Evolutionary conservation across 2,113 vertebrate species (phyloP), one percentile per base, ranked within the genome.

Genomic region (Azemiops feae): DNA sequence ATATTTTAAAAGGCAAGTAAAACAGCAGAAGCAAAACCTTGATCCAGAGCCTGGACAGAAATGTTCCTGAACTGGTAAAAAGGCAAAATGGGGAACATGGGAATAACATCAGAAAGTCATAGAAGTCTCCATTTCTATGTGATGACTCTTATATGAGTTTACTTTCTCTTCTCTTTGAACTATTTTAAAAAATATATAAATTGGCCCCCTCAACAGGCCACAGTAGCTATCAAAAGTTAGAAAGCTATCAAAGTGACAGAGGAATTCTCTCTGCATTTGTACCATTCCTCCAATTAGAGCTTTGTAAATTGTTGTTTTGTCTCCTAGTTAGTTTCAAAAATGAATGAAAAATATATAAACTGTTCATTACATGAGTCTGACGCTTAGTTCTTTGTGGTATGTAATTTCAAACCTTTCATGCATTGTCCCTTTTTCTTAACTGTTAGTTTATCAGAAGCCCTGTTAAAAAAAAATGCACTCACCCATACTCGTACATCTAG

Each of bases 361-460:
- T 85, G 53, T 55, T 91, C 69, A 91, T 74, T 91, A 45, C 52
- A 55, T 85, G 85, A 55, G 34, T 14, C 54, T 54, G 85, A 22
- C 55, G 30, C 53, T 86, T 86, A 22, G 25, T 69, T 50, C 4
- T 39, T 53, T 88, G 89, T 5, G n/a, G 30, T n/a, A 50, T n/a
- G 50, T 58, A 58, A 89, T 58, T 58, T 27, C 85, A 57, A 50
- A 23, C 47, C 69, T 89, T 30, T 25, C 54, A 22, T 30, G 43
- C 14, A 23, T 45, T 57, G 53, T 1, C 20, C 50, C 9, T 39
- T 91, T 92, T 92, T 53, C 93, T 87, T 1, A 8, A 1, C 69
- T 53, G 94, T 93, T 69, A 11, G 3, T 81, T 88, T 96, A 34
- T 45, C 93, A 81, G 22, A 89, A 43, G 8, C 0, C 5, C 30